phyloP scores from a whole-genome alignment of 2,888 invertebrate species.

The Galerucella pusilla region DNA sequence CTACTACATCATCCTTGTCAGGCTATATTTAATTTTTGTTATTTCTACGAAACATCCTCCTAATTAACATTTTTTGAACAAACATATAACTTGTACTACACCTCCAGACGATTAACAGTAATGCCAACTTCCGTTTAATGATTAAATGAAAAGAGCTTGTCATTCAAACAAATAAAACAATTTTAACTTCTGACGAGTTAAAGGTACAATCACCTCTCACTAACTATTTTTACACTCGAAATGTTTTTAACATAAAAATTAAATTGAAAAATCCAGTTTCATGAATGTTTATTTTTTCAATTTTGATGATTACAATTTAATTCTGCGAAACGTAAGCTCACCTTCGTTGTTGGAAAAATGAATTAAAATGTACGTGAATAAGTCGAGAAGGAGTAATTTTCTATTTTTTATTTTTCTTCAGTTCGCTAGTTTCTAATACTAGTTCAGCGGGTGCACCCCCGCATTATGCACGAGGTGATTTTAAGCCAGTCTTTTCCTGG shows the following conservation, averaged over 20 bases:
- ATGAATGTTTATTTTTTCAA: background rate
- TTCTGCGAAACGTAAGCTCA: too few relatives aligned
- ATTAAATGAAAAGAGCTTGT: background rate
- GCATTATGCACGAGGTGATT: too few relatives aligned
- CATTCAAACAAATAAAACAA: background rate
- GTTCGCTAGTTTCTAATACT: too few relatives aligned
- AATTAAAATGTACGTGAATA: too few relatives aligned
- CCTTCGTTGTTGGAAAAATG: too few relatives aligned
- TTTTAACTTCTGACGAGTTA: background rate
- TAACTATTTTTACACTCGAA: constrained; percentile 3
- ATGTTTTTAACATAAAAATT: constrained; percentile 8
- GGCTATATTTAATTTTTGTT: background rate
- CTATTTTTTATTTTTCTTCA: too few relatives aligned
- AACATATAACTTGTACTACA: background rate
- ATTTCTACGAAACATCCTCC: background rate
- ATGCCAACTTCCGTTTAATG: background rate
- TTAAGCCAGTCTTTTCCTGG: too few relatives aligned
- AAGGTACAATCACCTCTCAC: constrained; percentile 8
- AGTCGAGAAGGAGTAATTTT: too few relatives aligned
- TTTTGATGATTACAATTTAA: background rate
- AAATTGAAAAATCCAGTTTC: background rate
- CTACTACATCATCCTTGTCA: background rate
- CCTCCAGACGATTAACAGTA: background rate
- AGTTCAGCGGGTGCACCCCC: too few relatives aligned
- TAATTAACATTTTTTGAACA: background rate